phyloP scores from a whole-genome alignment of 2,113 vertebrate genomes.

The human region GRCh38 chrX:89951001-89951500 shows the following conservation, averaged over 20 bases:
- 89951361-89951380: neutral
- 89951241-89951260: neutral
- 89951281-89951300: neutral
- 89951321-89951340: neutral
- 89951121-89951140: neutral
- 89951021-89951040: neutral
- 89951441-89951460: neutral
- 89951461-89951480: neutral
- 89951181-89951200: neutral
- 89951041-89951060: neutral
- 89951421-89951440: neutral
- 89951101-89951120: neutral
- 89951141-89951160: neutral
- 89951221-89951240: neutral
- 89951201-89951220: neutral
- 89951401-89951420: neutral
- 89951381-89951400: neutral
- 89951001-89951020: neutral
- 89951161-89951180: neutral
- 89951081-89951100: neutral
- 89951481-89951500: neutral
- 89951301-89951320: neutral
- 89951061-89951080: neutral
- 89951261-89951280: neutral
- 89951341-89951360: neutral